These are phyloP conservation scores for Gallirallus australis DNA, from an alignment of 2,797 vertebrate genomes.

Conservation along the genomic window DNA sequence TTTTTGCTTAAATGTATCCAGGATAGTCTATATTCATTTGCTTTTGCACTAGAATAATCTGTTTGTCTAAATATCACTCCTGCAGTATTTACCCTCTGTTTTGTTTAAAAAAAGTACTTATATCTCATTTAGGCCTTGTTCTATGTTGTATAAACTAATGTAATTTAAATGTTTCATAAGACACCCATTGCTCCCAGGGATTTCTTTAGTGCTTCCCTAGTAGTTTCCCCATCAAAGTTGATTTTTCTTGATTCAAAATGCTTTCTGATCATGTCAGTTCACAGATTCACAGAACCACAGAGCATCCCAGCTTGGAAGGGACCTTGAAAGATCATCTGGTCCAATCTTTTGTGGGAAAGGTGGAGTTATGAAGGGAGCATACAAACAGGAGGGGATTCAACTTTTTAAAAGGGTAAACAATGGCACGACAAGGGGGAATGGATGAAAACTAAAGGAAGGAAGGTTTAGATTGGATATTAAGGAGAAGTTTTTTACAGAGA, in stretches of 20 bases:
- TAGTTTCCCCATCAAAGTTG: background rate
- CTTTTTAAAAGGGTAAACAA: too few relatives aligned
- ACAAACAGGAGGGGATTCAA: too few relatives aligned
- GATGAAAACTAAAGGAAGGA: too few relatives aligned
- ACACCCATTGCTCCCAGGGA: background rate
- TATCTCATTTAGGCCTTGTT: background rate
- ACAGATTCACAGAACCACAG: background rate
- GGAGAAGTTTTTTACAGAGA: too few relatives aligned
- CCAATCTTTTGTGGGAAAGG: background rate
- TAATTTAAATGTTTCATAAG: background rate
- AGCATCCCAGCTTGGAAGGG: background rate
- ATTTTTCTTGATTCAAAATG: background rate
- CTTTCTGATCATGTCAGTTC: background rate
- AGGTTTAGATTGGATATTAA: too few relatives aligned
- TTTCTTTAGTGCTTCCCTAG: background rate
- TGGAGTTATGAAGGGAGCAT: background rate
- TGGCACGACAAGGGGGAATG: too few relatives aligned
- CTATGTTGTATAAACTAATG: background rate
- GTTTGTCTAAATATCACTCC: background rate
- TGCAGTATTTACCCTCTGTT: background rate
- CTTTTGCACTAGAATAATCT: background rate
- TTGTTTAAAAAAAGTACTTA: background rate
- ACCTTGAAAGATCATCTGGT: background rate
- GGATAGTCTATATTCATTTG: background rate
- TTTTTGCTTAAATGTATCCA: background rate